These are phyloP conservation scores for Oophaga pumilio DNA, from an alignment of 2,113 vertebrate genomes.

Conservation along the genomic window DNA sequence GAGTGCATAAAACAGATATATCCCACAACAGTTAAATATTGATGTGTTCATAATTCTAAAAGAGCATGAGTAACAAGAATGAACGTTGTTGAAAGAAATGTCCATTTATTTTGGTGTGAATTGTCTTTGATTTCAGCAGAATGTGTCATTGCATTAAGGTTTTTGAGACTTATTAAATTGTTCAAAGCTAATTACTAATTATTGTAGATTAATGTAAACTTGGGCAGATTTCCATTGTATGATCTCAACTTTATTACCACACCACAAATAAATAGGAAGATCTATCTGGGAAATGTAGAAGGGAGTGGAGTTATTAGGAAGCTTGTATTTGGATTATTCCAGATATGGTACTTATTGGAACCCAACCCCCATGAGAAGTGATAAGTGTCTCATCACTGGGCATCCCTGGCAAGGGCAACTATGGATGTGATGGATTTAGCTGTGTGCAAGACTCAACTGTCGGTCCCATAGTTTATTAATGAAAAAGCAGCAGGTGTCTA, in stretches of 20 bases:
- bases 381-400: no score
- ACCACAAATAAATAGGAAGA: no score
- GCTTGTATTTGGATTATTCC: no score
- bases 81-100: background rate
- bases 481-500: no score
- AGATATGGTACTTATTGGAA: no score
- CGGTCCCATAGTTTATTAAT: no score
- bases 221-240: background rate
- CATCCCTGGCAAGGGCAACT: no score
- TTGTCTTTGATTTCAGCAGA: background rate
- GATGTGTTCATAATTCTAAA: constrained; percentile 30
- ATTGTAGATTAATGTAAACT: background rate
- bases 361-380: no score
- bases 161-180: background rate
- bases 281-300: no score
- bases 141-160: background rate
- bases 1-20: constrained; percentile 46
- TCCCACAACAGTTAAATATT: constrained; percentile 37
- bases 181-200: background rate
- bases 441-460: no score
- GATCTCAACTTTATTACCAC: background rate
- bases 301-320: no score
- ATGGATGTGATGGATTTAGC: no score
- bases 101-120: constrained; percentile 1
- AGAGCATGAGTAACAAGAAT: constrained; percentile 8